Percentiles rank a stretch among this genome's conserved stretches.
These are phyloP conservation scores for Cephus pygmeus DNA, from an alignment of 2,888 invertebrate species.

Conservation along the genomic window DNA sequence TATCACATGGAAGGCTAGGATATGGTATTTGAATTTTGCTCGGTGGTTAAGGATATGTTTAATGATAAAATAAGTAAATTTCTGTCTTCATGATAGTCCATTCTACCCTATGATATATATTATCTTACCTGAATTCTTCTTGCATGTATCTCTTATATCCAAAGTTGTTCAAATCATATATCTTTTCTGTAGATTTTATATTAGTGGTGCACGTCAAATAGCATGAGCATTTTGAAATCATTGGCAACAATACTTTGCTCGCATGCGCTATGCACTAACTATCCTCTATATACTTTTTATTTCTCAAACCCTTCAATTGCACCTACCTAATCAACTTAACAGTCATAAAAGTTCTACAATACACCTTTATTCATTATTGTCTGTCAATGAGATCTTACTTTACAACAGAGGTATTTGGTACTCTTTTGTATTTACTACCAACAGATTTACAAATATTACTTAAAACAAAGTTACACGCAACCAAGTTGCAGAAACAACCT, in stretches of 20 bases:
- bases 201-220: constrained; percentile 59
- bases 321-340: neutral
- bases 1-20: neutral
- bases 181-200: constrained; percentile 38
- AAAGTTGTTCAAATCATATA: constrained; percentile 10
- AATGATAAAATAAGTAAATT: neutral
- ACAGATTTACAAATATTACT: constrained; percentile 20
- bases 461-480: constrained; percentile 23
- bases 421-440: neutral
- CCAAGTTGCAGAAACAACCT: constrained; percentile 43
- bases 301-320: constrained; percentile 17
- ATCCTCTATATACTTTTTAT: constrained; percentile 30
- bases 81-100: constrained; percentile 1
- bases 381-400: neutral
- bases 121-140: constrained; percentile 3
- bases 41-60: constrained; percentile 27
- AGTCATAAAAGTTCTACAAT: neutral
- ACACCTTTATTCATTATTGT: neutral
- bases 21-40: constrained; percentile 32
- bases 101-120: neutral
- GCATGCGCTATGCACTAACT: constrained; percentile 63
- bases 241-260: constrained; percentile 50
- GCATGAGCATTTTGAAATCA: constrained; percentile 56
- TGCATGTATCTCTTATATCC: constrained; percentile 8
- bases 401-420: neutral